phyloP scores from a whole-genome alignment of 2,888 invertebrate species.

The Pyrrhia umbra region DNA sequence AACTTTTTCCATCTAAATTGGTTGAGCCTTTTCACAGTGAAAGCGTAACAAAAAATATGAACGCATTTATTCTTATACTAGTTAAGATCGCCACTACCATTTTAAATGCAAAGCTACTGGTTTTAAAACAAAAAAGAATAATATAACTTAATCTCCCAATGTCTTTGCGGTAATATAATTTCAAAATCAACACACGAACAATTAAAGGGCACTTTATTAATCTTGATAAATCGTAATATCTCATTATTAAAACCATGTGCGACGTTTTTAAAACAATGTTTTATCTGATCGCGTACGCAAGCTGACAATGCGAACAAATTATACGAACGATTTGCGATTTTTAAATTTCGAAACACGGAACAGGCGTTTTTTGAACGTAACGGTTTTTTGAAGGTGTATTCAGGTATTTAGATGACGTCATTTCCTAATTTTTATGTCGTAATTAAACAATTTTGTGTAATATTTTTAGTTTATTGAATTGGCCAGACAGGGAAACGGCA shows the following conservation, averaged over 20 bases:
- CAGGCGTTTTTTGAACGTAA: slow-evolving; percentile 64
- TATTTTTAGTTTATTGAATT: too few relatives aligned
- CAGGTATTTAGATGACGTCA: slow-evolving; percentile 29
- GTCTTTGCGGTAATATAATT: slow-evolving; percentile 22
- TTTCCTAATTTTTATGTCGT: slow-evolving; percentile 11
- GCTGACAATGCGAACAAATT: slow-evolving; percentile 77
- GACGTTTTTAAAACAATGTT: slow-evolving; percentile 54
- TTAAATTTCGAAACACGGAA: slow-evolving; percentile 69
- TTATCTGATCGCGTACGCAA: slow-evolving; percentile 71
- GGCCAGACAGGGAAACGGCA: too few relatives aligned
- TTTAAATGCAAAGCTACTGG: not conserved
- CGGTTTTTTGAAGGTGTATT: slow-evolving; percentile 46
- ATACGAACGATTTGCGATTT: slow-evolving; percentile 63
- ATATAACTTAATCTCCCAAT: slow-evolving; percentile 2
- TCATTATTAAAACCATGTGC: slow-evolving; percentile 59
- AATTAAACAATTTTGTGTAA: not conserved
- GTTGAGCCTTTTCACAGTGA: too few relatives aligned
- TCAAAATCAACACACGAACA: slow-evolving; percentile 53
- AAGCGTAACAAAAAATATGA: too few relatives aligned
- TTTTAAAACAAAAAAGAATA: not conserved
- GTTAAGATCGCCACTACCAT: too few relatives aligned
- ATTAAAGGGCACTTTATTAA: slow-evolving; percentile 54
- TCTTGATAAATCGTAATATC: slow-evolving; percentile 60
- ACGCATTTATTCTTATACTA: too few relatives aligned
- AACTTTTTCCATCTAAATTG: too few relatives aligned